A percentile compares a stretch with the other conserved stretches of the same genome.
Evolutionary conservation across 2,113 vertebrate genomes (phyloP).

Genomic region (Chaetops frenatus): DNA sequence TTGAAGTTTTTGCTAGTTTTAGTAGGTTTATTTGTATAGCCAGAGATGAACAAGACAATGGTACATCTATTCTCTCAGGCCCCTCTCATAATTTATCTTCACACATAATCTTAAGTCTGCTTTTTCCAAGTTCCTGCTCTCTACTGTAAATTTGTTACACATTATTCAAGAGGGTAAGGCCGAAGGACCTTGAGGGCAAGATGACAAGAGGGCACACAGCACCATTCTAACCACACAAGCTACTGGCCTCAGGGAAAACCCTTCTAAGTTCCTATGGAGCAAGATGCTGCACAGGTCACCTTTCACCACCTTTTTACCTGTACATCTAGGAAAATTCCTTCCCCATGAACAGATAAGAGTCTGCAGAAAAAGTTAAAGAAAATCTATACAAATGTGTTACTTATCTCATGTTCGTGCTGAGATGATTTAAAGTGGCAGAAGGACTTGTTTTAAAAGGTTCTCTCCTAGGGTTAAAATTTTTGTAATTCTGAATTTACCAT

Average conservation of each 20-base stretch:
- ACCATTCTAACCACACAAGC: neutral
- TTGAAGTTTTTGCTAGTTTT: neutral
- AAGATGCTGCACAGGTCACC: neutral
- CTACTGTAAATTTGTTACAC: neutral
- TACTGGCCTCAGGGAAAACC: neutral
- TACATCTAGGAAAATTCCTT: neutral
- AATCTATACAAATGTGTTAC: neutral
- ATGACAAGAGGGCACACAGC: accelerated
- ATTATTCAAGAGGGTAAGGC: neutral
- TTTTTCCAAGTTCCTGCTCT: neutral
- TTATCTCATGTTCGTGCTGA: neutral
- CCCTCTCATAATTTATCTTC: neutral
- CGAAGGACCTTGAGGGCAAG: neutral
- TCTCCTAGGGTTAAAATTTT: neutral
- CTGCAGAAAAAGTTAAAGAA: neutral
- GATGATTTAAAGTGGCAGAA: neutral
- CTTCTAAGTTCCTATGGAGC: neutral
- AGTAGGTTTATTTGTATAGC: neutral
- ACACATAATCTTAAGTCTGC: neutral
- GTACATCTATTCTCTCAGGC: neutral
- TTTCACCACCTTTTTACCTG: neutral
- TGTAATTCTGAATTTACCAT: neutral
- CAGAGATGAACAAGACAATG: neutral
- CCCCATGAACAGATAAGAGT: neutral
- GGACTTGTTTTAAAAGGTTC: neutral